Percentiles rank a stretch among this genome's conserved stretches.
Conservation (phyloP, 2,797 vertebrate species). For the Pseudomugil tenellus region DNA sequence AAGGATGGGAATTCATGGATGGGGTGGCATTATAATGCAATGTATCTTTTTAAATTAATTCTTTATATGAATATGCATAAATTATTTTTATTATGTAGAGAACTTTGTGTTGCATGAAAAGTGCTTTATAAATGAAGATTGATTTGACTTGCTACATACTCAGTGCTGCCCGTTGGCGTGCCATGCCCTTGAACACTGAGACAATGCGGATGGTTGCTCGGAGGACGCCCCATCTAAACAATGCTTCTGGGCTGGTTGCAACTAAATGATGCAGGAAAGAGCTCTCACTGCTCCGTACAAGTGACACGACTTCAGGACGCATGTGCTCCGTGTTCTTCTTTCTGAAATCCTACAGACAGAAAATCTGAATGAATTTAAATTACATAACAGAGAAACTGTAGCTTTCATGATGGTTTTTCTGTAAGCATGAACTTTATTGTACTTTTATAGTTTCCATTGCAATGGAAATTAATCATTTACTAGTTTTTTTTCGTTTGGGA, state of each 20-base stretch:
- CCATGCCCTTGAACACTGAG: constrained; percentile 85
- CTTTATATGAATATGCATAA: too few relatives aligned
- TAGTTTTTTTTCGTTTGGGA: neutral
- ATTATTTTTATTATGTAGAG: too few relatives aligned
- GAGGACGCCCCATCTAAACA: constrained; percentile 95
- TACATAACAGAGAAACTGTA: neutral
- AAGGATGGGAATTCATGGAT: too few relatives aligned
- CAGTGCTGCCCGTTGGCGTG: constrained; percentile 73
- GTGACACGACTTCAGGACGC: constrained; percentile 89
- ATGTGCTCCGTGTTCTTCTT: constrained; percentile 95
- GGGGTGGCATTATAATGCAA: too few relatives aligned
- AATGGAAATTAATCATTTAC: constrained; percentile 56
- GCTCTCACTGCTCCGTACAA: constrained; percentile 90
- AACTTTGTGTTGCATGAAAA: too few relatives aligned
- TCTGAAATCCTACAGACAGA: constrained; percentile 86
- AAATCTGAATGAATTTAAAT: neutral
- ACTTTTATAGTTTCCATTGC: constrained; percentile 2
- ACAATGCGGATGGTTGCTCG: constrained; percentile 88
- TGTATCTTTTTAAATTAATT: too few relatives aligned
- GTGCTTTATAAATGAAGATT: too few relatives aligned
- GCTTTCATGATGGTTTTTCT: neutral
- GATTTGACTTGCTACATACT: constrained; percentile 59
- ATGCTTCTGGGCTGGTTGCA: constrained; percentile 88
- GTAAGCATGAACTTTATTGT: constrained; percentile 8
- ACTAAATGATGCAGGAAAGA: constrained; percentile 91